phyloP scores from a whole-genome alignment of 2,888 invertebrate species.

The Drosophila helvetica region DNA sequence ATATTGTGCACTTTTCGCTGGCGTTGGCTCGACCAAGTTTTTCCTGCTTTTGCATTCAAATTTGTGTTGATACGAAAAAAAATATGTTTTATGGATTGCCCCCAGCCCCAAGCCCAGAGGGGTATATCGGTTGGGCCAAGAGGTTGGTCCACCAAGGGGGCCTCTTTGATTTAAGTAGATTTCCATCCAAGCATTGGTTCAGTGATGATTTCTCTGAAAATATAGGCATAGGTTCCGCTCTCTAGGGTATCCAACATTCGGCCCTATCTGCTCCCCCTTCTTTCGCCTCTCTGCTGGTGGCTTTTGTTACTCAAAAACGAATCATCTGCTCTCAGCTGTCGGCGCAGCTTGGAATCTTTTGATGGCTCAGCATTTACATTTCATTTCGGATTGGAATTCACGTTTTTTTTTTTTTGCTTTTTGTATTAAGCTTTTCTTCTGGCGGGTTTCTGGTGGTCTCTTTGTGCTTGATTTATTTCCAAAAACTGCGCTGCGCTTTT shows the following conservation, averaged over 20 bases:
- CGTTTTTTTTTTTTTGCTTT: conserved; percentile 40
- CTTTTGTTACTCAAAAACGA: conserved; percentile 22
- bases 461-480: conserved; percentile 61
- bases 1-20: conserved; percentile 64
- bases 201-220: too few species aligned
- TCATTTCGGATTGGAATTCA: conserved; percentile 68
- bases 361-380: conserved; percentile 75
- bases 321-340: conserved; percentile 49
- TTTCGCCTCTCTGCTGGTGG: neutral
- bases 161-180: too few species aligned
- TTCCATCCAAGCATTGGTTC: too few species aligned
- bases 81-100: neutral
- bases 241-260: conserved; percentile 2
- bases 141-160: too few species aligned
- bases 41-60: conserved; percentile 59
- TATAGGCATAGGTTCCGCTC: too few species aligned
- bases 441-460: conserved; percentile 5
- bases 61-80: conserved; percentile 37
- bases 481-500: conserved; percentile 70
- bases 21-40: conserved; percentile 50
- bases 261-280: conserved; percentile 23
- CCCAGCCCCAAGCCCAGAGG: neutral
- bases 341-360: conserved; percentile 45
- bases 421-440: neutral
- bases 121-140: neutral